Evolutionary conservation across 2,888 invertebrate species (phyloP), one percentile per base, ranked within the genome.

Genomic region (Stictocephala bisonia): DNA sequence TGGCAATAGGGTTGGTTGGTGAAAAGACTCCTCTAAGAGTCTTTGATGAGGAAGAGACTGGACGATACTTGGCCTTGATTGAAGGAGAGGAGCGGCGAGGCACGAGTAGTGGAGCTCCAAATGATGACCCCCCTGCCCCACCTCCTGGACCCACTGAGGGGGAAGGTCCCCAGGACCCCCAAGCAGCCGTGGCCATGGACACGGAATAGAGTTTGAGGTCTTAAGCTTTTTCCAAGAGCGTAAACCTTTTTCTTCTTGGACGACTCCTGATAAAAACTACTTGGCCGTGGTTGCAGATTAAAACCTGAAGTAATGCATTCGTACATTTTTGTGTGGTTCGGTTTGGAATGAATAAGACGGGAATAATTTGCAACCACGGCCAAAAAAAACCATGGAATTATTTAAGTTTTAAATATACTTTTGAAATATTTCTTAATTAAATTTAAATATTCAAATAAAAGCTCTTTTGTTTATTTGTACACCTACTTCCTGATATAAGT

Each of bases 1-100:
- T 98, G 31, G 96, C 97, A 0, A 93, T 99, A 81, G 96, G 95
- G 0, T 88, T 96, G 72, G 97, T 98, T 2, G 98, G 98, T 0
- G 91, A 94, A 78, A 91, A 89, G 77, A 91, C 90, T 24, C 87
- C 90, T 0, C 94, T 99, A 79, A 91, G 90, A 75, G 90, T 96
- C 72, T 87, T 93, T 73, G 90, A 92, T 74, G 96, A 97, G 81
- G 88, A 91, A 0, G 92, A 86, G 74, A 90, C 90, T 4, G 86
- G 87, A 40, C 84, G 85, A 31, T 92, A 87, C 79, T 83, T 90
- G 76, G 83, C 85, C 4, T 83, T 88, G 79, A 93, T 90, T 78
- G 86, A 87, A 78, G 86, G 86, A 3, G 86, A 87, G 74, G 87
- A 88, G 76, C 84, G 86, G 71, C 83, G 87, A 24, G 82, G 82